phyloP scores from a whole-genome alignment of 2,113 vertebrate species.

The Cygnus atratus region DNA sequence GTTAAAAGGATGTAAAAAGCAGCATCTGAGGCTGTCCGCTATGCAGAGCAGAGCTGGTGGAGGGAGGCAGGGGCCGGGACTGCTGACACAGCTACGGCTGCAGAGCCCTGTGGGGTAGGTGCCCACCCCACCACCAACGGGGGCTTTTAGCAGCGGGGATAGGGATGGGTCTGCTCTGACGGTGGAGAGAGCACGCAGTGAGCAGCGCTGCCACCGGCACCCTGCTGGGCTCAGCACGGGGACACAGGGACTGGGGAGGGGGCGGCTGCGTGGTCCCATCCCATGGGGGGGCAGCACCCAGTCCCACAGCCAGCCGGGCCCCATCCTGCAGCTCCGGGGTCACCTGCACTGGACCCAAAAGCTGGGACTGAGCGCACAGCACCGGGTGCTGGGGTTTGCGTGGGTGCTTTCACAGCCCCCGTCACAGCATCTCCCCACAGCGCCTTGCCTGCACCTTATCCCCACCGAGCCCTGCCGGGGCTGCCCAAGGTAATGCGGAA shows the following conservation, averaged over 20 bases:
- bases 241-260: no score
- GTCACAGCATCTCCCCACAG: no score
- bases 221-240: background rate
- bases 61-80: background rate
- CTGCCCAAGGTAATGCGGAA: background rate
- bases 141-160: background rate
- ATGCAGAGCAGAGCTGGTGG: rapidly evolving
- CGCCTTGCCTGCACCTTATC: no score
- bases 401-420: no score
- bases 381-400: no score
- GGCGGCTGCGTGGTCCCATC: no score
- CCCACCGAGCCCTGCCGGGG: no score
- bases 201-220: background rate
- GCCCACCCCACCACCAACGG: rapidly evolving
- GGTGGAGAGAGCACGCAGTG: background rate
- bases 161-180: rapidly evolving
- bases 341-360: no score
- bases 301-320: no score
- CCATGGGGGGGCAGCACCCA: no score
- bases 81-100: rapidly evolving
- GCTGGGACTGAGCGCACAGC: no score
- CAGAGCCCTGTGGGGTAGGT: rapidly evolving
- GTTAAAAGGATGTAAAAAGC: background rate
- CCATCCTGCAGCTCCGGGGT: no score
- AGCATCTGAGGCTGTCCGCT: rapidly evolving